Evolutionary conservation across 2,113 vertebrate genomes (phyloP).

Genomic region (zebrafish (Danio rerio)): GRCz12tu NC_133180.1:52201001-52201500

Average conservation of each 20-base stretch:
- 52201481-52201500: constrained; percentile 56
- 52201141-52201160: constrained; percentile 56
- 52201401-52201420: constrained; percentile 48
- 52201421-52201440: constrained; percentile 68
- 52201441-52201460: constrained; percentile 75
- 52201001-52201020: neutral
- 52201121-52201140: constrained; percentile 56
- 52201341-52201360: constrained; percentile 86
- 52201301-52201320: constrained; percentile 38
- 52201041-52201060: constrained; percentile 66
- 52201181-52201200: constrained; percentile 63
- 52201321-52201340: constrained; percentile 46
- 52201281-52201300: constrained; percentile 57
- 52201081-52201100: constrained; percentile 57
- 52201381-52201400: constrained; percentile 53
- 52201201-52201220: constrained; percentile 79
- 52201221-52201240: constrained; percentile 82
- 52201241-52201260: constrained; percentile 80
- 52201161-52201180: constrained; percentile 60
- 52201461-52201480: constrained; percentile 47
- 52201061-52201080: constrained; percentile 18
- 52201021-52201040: constrained; percentile 53
- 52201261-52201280: constrained; percentile 80
- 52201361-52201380: constrained; percentile 88
- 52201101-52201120: constrained; percentile 34